Evolutionary conservation across 2,888 invertebrate species (phyloP), one percentile per base, ranked within the genome.

Genomic region (Torymus texanus): DNA sequence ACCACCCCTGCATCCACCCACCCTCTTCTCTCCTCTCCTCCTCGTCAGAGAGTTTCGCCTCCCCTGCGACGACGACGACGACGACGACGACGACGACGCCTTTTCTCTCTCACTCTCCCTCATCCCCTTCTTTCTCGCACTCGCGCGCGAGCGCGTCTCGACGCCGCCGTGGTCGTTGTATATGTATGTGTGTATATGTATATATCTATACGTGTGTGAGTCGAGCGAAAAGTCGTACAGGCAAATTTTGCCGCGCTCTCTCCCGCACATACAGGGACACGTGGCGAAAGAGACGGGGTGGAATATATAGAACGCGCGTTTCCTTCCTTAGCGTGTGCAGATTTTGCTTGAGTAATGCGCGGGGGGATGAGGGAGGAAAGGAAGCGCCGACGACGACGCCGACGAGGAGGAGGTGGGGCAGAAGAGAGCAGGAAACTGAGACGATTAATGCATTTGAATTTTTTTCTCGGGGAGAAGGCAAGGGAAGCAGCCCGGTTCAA

Each of bases 1-100:
- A 80, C 83, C 85, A 85, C 85, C 85, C 86, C 83, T 81, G 80
- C 81, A 81, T 81, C 80, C 50, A 71, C 63, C 73, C 79, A 41
- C 67, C 59, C 66, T 29, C 68, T 61, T 16, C 55, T 12, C 68
- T 61, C 29, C 55, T 12, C 51, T 51, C 21, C 70, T 70, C 66
- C 51, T 63, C 75, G 63, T 77, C 50, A 53, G 77, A 61, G 78
- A 78, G 67, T 55, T 67, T 73, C 59, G 73, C 56, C 62, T 66
- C 65, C 53, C 67, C 72, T 72, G 61, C 59, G 50, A 21, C 67
- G 67, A 59, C 50, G 41, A 65, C 75, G 50, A 21, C 67, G 67
- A 59, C 50, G 41, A 65, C 75, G 50, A 41, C 55, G 61, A 55
- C 67, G 74, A 59, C 75, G 71, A 55, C 75, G 65, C 53, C 68